Percentiles rank a stretch among this genome's conserved stretches.
Conservation (phyloP, 2,888 invertebrate genomes). For the Nemotelus nigrinus region DNA sequence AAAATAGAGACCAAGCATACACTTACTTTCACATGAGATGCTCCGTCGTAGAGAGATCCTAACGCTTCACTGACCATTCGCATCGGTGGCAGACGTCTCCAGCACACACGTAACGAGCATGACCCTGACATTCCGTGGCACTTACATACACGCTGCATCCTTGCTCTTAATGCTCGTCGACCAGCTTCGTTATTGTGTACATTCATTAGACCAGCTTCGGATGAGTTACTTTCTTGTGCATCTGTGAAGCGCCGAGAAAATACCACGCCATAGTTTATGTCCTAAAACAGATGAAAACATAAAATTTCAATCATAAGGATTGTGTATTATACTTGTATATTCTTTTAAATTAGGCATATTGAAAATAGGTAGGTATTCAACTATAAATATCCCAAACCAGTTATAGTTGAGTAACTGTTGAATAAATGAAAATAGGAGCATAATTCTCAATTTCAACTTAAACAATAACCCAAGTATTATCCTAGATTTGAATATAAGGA, state of each 20-base stretch:
- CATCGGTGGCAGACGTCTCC: slow-evolving; percentile 84
- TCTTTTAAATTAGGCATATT: slow-evolving; percentile 4
- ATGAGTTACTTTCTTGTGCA: slow-evolving; percentile 77
- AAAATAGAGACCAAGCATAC: slow-evolving; percentile 18
- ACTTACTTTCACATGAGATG: slow-evolving; percentile 78
- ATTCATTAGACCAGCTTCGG: slow-evolving; percentile 85
- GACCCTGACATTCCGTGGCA: slow-evolving; percentile 95
- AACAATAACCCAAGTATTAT: too few relatives aligned
- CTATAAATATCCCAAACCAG: too few relatives aligned
- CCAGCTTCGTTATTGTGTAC: slow-evolving; percentile 94
- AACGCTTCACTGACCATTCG: slow-evolving; percentile 80
- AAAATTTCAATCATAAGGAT: background rate
- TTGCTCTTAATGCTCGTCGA: slow-evolving; percentile 77
- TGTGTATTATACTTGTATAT: background rate
- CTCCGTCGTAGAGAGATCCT: slow-evolving; percentile 85
- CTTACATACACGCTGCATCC: slow-evolving; percentile 90
- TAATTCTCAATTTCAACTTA: too few relatives aligned
- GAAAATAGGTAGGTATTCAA: background rate
- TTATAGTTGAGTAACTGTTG: too few relatives aligned
- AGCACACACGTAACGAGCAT: slow-evolving; percentile 89
- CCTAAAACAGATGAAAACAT: slow-evolving; percentile 64
- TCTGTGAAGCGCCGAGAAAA: slow-evolving; percentile 90
- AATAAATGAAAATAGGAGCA: too few relatives aligned
- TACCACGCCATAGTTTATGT: slow-evolving; percentile 83
- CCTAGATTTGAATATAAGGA: too few relatives aligned